Percentiles rank a stretch among this genome's conserved stretches.
Conservation (phyloP, 2,113 vertebrate genomes). For the Triplophysa rosa region DNA sequence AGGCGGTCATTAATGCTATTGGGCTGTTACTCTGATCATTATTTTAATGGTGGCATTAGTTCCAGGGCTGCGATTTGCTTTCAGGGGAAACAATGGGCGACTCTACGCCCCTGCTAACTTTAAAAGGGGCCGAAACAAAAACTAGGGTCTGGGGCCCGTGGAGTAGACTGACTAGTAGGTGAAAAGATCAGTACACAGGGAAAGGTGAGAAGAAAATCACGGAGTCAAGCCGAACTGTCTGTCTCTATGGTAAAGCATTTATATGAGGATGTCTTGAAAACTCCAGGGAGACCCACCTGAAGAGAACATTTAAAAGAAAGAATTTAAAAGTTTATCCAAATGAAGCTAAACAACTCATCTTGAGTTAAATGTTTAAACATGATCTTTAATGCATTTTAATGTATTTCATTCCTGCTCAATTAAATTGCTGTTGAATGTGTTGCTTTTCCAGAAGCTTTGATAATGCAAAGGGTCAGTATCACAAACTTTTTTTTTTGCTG, state of each 20-base stretch:
- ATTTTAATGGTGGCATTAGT: constrained; percentile 76
- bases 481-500: too few relatives aligned
- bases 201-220: constrained; percentile 29
- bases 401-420: too few relatives aligned
- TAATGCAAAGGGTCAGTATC: too few relatives aligned
- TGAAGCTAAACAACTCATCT: too few relatives aligned
- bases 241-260: neutral
- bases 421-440: too few relatives aligned
- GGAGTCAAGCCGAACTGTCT: neutral
- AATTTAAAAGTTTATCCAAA: too few relatives aligned
- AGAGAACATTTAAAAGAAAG: neutral
- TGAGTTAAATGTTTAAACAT: too few relatives aligned
- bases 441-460: too few relatives aligned
- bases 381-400: too few relatives aligned
- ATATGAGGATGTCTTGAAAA: neutral
- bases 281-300: neutral
- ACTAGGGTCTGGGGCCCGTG: neutral
- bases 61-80: constrained; percentile 70
- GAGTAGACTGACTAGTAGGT: constrained; percentile 37
- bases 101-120: constrained; percentile 40
- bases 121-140: constrained; percentile 40
- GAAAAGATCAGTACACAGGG: neutral
- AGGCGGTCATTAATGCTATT: constrained; percentile 64
- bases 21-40: constrained; percentile 77
- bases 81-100: constrained; percentile 57